Evolutionary conservation across 2,113 vertebrate genomes (phyloP).

Genomic region (Lepisosteus oculatus): DNA sequence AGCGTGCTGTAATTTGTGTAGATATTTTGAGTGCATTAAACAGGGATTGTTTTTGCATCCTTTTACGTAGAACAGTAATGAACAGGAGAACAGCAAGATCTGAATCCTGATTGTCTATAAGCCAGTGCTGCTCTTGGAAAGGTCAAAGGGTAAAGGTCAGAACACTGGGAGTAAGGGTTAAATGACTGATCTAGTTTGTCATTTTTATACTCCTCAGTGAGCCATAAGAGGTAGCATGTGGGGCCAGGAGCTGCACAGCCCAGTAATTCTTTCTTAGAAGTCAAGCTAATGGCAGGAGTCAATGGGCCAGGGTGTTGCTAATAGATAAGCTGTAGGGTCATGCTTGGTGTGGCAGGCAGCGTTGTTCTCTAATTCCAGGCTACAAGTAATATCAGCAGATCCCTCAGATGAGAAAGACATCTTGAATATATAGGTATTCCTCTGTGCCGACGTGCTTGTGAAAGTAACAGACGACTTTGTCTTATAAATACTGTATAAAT

Average conservation of each 20-base stretch:
- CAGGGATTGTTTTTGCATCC: neutral
- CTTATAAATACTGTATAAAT: too few relatives aligned
- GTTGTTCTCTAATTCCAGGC: neutral
- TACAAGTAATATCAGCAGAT: too few relatives aligned
- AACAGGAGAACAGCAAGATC: neutral
- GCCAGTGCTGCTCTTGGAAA: conserved; percentile 41
- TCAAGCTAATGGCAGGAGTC: conserved; percentile 41
- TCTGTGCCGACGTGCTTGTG: neutral
- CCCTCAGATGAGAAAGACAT: conserved; percentile 15
- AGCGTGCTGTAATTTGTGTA: neutral
- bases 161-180: conserved; percentile 47
- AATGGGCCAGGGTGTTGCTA: conserved; percentile 49
- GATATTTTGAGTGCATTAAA: neutral
- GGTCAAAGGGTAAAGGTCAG: conserved; percentile 58
- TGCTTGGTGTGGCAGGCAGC: conserved; percentile 22
- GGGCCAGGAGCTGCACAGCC: conserved; percentile 20
- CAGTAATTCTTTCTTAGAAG: conserved; percentile 49
- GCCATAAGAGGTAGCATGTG: too few relatives aligned
- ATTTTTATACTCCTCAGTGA: conserved; percentile 9
- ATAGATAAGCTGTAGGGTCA: conserved; percentile 56
- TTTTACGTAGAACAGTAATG: too few relatives aligned
- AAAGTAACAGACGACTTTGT: too few relatives aligned
- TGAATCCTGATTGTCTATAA: conserved; percentile 48
- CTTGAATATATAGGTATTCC: conserved; percentile 20
- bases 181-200: conserved; percentile 49